These are phyloP conservation scores for Yasuhikotakia modesta DNA, from an alignment of 2,797 vertebrate genomes.

Conservation along the genomic window DNA sequence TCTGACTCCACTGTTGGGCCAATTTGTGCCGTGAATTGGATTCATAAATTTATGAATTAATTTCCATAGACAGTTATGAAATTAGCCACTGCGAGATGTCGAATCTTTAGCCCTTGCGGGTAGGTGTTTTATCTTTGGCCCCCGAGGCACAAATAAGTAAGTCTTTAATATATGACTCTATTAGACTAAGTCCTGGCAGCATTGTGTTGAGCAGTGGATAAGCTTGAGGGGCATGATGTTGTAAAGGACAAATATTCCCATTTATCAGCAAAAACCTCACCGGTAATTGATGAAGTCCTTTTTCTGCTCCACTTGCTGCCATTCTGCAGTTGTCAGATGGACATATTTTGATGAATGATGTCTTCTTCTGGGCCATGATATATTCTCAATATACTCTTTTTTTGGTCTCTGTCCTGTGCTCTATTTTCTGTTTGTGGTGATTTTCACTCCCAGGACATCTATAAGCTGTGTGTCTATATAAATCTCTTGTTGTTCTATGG, in stretches of 20 bases:
- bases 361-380: conserved; percentile 55
- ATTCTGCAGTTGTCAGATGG: conserved; percentile 51
- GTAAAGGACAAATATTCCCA: conserved; percentile 52
- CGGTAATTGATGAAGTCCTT: conserved; percentile 50
- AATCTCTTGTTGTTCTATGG: background rate
- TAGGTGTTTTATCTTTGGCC: conserved; percentile 37
- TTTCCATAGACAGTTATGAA: conserved; percentile 26
- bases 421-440: conserved; percentile 33
- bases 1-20: conserved; percentile 18
- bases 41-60: conserved; percentile 43
- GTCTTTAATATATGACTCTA: conserved; percentile 42
- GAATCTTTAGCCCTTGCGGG: conserved; percentile 21
- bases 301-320: conserved; percentile 54
- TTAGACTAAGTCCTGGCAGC: conserved; percentile 27
- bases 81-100: conserved; percentile 19
- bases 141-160: conserved; percentile 14
- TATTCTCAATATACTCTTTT: conserved; percentile 41
- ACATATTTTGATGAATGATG: conserved; percentile 61
- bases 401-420: conserved; percentile 4
- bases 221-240: conserved; percentile 38
- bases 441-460: conserved; percentile 10
- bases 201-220: conserved; percentile 26
- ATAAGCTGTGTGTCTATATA: background rate
- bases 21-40: conserved; percentile 28
- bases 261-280: conserved; percentile 46